These are phyloP conservation scores for Drosophila nebulosa DNA, from an alignment of 1,140 invertebrate species.

Conservation along the genomic window DNA sequence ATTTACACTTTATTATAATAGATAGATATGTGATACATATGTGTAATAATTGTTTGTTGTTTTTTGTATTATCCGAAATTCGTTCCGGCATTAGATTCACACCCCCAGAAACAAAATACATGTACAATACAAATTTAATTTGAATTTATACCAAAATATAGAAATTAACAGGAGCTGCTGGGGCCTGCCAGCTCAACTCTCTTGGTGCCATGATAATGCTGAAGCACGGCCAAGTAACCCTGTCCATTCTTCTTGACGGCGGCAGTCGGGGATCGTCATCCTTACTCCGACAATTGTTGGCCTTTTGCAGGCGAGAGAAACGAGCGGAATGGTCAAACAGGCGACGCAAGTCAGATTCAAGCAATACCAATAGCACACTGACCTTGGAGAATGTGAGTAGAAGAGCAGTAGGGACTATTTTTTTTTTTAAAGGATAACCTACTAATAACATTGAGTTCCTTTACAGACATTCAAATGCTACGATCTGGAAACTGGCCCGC, in stretches of 20 bases:
- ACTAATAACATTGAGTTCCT: background rate
- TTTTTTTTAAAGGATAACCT: background rate
- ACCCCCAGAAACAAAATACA: background rate
- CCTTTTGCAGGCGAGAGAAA: background rate
- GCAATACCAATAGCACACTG: conserved; percentile 27
- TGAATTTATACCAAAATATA: background rate
- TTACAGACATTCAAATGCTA: conserved; percentile 86
- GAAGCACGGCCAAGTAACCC: background rate
- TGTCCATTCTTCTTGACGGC: background rate
- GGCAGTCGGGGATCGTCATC: background rate
- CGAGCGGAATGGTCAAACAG: background rate
- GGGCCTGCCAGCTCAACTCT: background rate
- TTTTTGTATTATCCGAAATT: background rate
- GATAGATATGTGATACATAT: background rate
- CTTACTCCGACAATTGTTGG: background rate
- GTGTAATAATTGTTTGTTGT: background rate
- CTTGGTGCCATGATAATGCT: background rate
- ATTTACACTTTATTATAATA: background rate
- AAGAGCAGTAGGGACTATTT: background rate
- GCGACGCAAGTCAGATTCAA: conserved; percentile 7
- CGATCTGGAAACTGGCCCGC: conserved; percentile 91
- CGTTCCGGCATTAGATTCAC: background rate
- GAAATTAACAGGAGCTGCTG: background rate
- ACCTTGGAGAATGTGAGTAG: conserved; percentile 64
- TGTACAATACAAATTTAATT: background rate